Conservation (phyloP, 2,797 vertebrate species). For the Acanthiza pusilla region DNA sequence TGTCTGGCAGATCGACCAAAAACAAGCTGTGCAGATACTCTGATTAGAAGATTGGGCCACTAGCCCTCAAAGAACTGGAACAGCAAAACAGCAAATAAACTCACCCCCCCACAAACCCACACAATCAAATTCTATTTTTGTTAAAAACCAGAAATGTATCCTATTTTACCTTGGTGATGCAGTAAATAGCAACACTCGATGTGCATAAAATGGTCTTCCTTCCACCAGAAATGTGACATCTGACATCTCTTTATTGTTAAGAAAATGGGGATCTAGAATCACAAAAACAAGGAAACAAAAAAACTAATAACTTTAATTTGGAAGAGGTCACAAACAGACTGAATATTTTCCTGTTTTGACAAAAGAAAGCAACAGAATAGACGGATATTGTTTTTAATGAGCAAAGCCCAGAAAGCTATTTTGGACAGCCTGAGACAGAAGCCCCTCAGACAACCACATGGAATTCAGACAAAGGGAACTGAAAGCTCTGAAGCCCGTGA, state of each 20-base stretch:
- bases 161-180: constrained; percentile 78
- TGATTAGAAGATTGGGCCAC: not conserved
- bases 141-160: not conserved
- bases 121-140: not conserved
- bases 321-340: not conserved
- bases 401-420: not conserved
- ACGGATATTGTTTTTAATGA: not conserved
- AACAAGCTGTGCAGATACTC: not conserved
- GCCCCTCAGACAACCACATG: not conserved
- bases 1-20: not conserved
- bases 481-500: not conserved
- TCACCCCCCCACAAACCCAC: rapidly evolving
- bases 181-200: constrained; percentile 81
- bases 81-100: not conserved
- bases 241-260: constrained; percentile 86
- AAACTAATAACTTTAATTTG: not conserved
- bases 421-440: not conserved
- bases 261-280: constrained; percentile 80
- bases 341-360: not conserved
- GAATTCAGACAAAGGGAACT: not conserved
- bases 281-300: not conserved
- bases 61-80: not conserved
- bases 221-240: constrained; percentile 84
- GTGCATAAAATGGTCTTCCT: constrained; percentile 82
- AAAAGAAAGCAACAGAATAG: not conserved